A percentile compares a stretch with the other conserved stretches of the same genome.
phyloP scores from a whole-genome alignment of 2,113 vertebrate species.

The Cisticola juncidis region DNA sequence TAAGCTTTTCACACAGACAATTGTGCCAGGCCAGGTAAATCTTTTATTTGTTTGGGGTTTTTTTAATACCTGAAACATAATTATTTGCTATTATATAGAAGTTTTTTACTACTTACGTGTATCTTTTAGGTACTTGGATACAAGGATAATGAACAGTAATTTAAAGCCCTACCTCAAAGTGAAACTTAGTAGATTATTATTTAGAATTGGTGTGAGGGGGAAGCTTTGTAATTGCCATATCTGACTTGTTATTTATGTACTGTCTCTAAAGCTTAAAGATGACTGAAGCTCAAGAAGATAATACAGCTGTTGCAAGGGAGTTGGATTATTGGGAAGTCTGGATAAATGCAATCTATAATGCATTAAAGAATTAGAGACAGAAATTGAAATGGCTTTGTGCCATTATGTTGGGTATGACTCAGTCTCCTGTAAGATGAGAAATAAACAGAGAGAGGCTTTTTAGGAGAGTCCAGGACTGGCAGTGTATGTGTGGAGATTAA shows the following conservation, averaged over 20 bases:
- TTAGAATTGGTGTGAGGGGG: not conserved
- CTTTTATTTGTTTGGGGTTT: not conserved
- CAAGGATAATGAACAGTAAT: not conserved
- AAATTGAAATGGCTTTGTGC: not conserved
- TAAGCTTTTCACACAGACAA: slow-evolving; percentile 89
- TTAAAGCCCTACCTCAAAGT: not conserved
- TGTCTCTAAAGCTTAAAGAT: not conserved
- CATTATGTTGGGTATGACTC: not conserved
- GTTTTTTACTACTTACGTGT: not conserved
- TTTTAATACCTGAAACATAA: not conserved
- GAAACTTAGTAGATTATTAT: not conserved
- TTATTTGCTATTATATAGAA: not conserved
- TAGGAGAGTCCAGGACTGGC: not conserved
- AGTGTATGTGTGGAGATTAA: not conserved
- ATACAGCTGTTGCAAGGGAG: not conserved
- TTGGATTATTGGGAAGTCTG: not conserved
- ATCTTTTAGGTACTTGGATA: not conserved
- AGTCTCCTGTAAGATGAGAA: not conserved
- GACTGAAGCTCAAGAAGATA: not conserved
- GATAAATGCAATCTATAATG: not conserved
- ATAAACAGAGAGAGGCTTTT: not conserved
- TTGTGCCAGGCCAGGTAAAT: slow-evolving; percentile 93
- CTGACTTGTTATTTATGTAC: not conserved
- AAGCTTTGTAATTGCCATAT: not conserved
- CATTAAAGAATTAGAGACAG: not conserved